Percentiles rank a stretch among this genome's conserved stretches.
These are phyloP conservation scores for Sminthopsis crassicaudata DNA, from an alignment of 2,113 vertebrate species.

Conservation along the genomic window DNA sequence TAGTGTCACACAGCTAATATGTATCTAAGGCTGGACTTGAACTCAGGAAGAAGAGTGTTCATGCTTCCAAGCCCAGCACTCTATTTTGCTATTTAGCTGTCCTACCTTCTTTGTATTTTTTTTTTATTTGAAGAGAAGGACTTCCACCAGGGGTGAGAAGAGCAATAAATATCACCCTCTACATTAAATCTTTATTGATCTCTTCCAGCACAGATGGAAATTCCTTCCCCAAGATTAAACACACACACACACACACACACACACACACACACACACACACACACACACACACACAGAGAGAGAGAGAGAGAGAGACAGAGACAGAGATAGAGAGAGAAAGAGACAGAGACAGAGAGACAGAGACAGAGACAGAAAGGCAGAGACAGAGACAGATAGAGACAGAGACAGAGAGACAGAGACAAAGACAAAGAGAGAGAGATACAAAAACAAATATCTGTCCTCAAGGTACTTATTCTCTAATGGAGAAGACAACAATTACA, in stretches of 20 bases:
- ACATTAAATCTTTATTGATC: not conserved
- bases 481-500: not conserved
- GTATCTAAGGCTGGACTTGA: too few species aligned
- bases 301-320: not conserved
- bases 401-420: too few species aligned
- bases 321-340: not conserved
- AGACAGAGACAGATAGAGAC: not conserved
- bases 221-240: not conserved
- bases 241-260: too few species aligned
- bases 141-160: too few species aligned
- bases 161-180: not conserved
- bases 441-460: not conserved
- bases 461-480: not conserved
- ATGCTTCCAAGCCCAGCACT: too few species aligned
- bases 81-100: too few species aligned
- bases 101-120: too few species aligned
- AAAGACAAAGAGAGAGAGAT: not conserved
- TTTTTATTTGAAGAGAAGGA: too few species aligned
- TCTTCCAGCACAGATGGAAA: not conserved
- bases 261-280: too few species aligned
- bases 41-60: too few species aligned
- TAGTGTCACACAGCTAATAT: too few species aligned
- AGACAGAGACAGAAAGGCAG: not conserved
- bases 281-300: too few species aligned
- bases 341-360: not conserved